Evolutionary conservation across 2,113 vertebrate species (phyloP).

Genomic region (Python bivittatus): DNA sequence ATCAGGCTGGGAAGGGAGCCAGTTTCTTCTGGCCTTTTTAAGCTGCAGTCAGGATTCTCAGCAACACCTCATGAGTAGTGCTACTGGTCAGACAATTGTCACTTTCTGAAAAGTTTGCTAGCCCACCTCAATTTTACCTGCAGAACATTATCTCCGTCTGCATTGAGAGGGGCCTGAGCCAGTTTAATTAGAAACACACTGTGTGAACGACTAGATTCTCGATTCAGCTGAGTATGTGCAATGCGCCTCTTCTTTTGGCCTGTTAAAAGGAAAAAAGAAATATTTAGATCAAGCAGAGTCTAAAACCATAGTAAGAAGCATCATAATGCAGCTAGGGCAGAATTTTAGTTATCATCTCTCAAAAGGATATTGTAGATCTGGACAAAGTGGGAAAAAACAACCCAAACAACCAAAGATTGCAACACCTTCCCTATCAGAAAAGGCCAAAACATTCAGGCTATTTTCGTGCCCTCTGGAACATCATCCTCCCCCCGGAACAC

Average conservation of each 20-base stretch:
- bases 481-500: not conserved
- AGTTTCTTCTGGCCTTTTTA: not conserved
- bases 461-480: not conserved
- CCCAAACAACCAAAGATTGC: no score
- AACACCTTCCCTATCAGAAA: not conserved
- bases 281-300: not conserved
- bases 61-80: not conserved
- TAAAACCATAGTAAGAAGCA: accelerated
- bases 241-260: constrained; percentile 82
- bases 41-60: not conserved
- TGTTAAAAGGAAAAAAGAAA: constrained; percentile 27
- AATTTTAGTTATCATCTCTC: not conserved
- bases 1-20: not conserved
- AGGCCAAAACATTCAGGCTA: not conserved
- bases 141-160: constrained; percentile 88
- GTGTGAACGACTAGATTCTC: constrained; percentile 94
- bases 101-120: not conserved
- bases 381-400: not conserved
- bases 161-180: constrained; percentile 91
- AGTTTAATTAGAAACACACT: constrained; percentile 92
- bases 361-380: not conserved
- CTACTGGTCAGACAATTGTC: not conserved
- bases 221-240: constrained; percentile 90
- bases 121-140: constrained; percentile 75
- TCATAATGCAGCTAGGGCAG: not conserved